Conservation (phyloP, 2,888 invertebrate genomes). For the Drosophila pegasa region DNA sequence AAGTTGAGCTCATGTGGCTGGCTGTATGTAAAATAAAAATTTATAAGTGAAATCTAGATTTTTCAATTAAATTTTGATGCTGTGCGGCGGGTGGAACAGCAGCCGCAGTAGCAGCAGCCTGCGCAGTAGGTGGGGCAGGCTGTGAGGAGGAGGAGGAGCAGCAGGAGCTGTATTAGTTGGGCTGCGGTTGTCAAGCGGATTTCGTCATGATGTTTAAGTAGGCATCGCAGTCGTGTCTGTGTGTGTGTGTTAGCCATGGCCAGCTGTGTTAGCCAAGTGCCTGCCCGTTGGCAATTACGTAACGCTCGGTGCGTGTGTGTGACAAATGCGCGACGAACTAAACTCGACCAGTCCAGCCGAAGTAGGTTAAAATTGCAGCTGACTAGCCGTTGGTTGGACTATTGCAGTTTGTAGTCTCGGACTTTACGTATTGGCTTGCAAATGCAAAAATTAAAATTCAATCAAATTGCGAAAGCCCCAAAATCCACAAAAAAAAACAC, state of each 20-base stretch:
- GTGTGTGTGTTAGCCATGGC: slow-evolving; percentile 64
- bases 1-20: slow-evolving; percentile 38
- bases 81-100: slow-evolving; percentile 37
- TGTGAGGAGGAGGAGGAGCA: slow-evolving; percentile 1
- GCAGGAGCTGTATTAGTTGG: slow-evolving; percentile 16
- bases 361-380: slow-evolving; percentile 78
- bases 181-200: slow-evolving; percentile 50
- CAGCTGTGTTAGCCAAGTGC: slow-evolving; percentile 63
- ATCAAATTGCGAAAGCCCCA: slow-evolving; percentile 79
- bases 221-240: slow-evolving; percentile 71
- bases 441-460: slow-evolving; percentile 78
- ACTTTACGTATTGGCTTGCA: slow-evolving; percentile 64
- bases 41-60: slow-evolving; percentile 64
- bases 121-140: background rate
- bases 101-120: background rate
- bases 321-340: slow-evolving; percentile 79
- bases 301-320: slow-evolving; percentile 72
- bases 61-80: slow-evolving; percentile 70
- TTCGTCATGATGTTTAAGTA: slow-evolving; percentile 79
- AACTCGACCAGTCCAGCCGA: slow-evolving; percentile 73
- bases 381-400: slow-evolving; percentile 68
- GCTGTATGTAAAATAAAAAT: slow-evolving; percentile 56
- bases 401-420: slow-evolving; percentile 33
- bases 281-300: slow-evolving; percentile 67
- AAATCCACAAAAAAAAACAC: slow-evolving; percentile 28